phyloP scores from a whole-genome alignment of 2,888 invertebrate species.

The Phyllotreta cruciferae region DNA sequence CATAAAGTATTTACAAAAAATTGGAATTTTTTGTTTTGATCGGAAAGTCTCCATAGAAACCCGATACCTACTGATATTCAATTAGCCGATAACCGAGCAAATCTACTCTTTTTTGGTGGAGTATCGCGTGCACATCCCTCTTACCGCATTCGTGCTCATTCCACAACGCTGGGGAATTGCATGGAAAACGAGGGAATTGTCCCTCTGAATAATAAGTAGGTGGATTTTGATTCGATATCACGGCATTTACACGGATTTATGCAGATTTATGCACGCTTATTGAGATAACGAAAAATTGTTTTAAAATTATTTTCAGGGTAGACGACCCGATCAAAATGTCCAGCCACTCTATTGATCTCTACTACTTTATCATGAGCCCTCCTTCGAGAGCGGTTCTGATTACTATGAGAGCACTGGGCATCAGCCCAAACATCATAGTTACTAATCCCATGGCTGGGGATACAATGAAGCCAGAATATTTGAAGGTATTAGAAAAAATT shows the following conservation, averaged over 20 bases:
- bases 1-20: too few species aligned
- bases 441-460: conserved; percentile 69
- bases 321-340: conserved; percentile 46
- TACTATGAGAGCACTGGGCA: conserved; percentile 69
- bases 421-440: conserved; percentile 71
- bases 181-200: conserved; percentile 56
- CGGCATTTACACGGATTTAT: background rate
- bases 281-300: background rate
- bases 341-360: conserved; percentile 64
- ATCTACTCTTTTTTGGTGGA: too few species aligned
- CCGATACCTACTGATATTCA: too few species aligned
- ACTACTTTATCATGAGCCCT: conserved; percentile 70
- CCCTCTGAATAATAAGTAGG: conserved; percentile 50
- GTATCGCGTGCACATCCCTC: too few species aligned
- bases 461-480: conserved; percentile 70
- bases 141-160: too few species aligned
- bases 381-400: conserved; percentile 70
- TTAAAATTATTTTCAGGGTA: conserved; percentile 40
- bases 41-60: too few species aligned
- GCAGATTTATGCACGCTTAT: background rate
- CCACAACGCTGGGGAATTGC: conserved; percentile 57
- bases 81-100: too few species aligned
- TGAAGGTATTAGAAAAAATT: conserved; percentile 64
- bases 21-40: too few species aligned
- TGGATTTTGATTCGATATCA: background rate